Evolutionary conservation across 2,888 invertebrate species (phyloP).

Genomic region (Cheilosia vernalis): DNA sequence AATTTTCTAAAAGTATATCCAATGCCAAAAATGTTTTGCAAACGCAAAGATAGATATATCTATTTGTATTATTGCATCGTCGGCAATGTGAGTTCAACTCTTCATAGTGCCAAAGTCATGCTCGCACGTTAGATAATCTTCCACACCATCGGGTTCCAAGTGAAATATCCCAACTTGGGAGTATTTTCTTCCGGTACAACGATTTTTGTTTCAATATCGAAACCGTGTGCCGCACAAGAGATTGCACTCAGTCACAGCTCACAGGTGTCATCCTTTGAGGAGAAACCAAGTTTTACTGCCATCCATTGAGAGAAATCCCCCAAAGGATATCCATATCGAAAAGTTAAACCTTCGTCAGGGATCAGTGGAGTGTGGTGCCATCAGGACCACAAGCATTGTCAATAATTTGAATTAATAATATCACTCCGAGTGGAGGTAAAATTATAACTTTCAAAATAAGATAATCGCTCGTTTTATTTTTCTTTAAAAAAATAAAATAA

Average conservation of each 20-base stretch:
- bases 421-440: not conserved
- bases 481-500: not conserved
- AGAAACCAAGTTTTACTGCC: not conserved
- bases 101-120: conserved; percentile 3
- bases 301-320: not conserved
- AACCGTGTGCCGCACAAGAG: not conserved
- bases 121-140: conserved; percentile 22
- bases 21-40: not conserved
- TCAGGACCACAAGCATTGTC: conserved; percentile 3
- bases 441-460: conserved; percentile 20
- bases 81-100: conserved; percentile 9
- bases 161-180: conserved; percentile 13
- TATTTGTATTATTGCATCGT: conserved; percentile 17
- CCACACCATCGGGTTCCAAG: conserved; percentile 15
- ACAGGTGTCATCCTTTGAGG: conserved; percentile 4
- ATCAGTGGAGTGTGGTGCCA: not conserved
- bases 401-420: conserved; percentile 42
- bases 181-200: conserved; percentile 29
- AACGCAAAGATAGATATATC: not conserved
- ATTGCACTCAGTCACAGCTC: conserved; percentile 25
- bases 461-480: conserved; percentile 16
- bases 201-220: not conserved
- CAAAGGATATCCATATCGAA: not conserved
- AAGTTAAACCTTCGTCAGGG: conserved; percentile 16
- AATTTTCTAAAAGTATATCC: conserved; percentile 2